Evolutionary conservation across 2,113 vertebrate species (phyloP).

Genomic region (Saccopteryx leptura): DNA sequence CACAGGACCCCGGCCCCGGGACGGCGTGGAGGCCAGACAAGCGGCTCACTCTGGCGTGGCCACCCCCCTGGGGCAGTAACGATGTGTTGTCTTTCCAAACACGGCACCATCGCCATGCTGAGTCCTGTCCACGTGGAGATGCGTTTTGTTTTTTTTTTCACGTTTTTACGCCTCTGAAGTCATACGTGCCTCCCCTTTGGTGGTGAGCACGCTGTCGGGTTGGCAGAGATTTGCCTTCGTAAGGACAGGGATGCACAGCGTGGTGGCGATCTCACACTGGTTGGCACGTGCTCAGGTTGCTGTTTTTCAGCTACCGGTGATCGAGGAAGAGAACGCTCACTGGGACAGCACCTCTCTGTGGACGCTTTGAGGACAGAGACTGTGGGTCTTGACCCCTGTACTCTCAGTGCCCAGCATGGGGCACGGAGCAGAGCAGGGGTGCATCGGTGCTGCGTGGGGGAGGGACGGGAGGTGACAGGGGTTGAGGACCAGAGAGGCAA

Average conservation of each 20-base stretch:
- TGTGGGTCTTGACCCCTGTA: too few relatives aligned
- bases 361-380: not conserved
- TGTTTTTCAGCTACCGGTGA: not conserved
- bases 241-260: not conserved
- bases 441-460: fast-evolving
- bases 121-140: not conserved
- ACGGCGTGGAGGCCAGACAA: not conserved
- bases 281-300: too few relatives aligned
- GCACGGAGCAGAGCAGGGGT: too few relatives aligned
- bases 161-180: slow-evolving; percentile 41
- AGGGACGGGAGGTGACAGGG: not conserved
- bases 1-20: not conserved
- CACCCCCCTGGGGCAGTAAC: not conserved
- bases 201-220: not conserved
- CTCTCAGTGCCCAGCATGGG: not conserved
- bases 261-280: not conserved
- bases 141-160: not conserved
- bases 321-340: not conserved
- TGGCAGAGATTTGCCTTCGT: slow-evolving; percentile 1
- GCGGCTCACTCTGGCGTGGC: too few relatives aligned
- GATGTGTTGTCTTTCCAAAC: not conserved
- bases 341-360: not conserved
- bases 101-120: not conserved
- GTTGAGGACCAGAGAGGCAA: not conserved
- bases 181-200: not conserved